These are phyloP conservation scores for Diadromus collaris DNA, from an alignment of 2,888 invertebrate genomes.

Conservation along the genomic window DNA sequence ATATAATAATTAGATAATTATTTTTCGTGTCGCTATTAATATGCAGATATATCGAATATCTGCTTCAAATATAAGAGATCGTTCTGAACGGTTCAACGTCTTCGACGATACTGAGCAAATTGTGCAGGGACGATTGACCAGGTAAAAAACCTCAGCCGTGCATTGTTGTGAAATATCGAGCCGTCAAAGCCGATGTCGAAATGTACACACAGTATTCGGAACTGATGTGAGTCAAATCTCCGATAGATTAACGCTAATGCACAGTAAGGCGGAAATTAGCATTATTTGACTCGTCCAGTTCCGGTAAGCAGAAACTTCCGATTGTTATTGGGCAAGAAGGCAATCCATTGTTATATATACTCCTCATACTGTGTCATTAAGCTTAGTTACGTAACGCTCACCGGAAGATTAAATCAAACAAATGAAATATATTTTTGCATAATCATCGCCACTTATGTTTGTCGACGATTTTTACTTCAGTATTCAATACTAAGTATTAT, in stretches of 20 bases:
- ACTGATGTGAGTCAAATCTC: not conserved
- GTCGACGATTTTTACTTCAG: not conserved
- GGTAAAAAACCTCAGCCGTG: constrained; percentile 59
- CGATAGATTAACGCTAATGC: constrained; percentile 20
- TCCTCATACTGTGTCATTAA: not conserved
- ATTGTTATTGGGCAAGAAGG: not conserved
- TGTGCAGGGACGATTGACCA: constrained; percentile 52
- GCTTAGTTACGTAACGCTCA: constrained; percentile 6
- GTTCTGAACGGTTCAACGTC: constrained; percentile 40
- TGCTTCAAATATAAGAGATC: constrained; percentile 39
- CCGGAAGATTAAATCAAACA: constrained; percentile 15
- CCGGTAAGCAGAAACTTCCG: constrained; percentile 8
- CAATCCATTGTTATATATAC: constrained; percentile 4
- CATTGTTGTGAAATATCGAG: constrained; percentile 60
- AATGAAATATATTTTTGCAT: not conserved
- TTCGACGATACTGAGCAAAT: constrained; percentile 37
- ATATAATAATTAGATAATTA: constrained; percentile 10
- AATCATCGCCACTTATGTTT: not conserved
- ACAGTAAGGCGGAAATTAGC: constrained; percentile 29
- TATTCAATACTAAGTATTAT: not conserved
- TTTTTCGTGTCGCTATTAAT: not conserved
- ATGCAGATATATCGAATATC: not conserved
- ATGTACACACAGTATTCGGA: constrained; percentile 14
- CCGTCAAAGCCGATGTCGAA: constrained; percentile 59
- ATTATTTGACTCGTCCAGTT: constrained; percentile 4